A percentile compares a stretch with the other conserved stretches of the same genome.
Evolutionary conservation across 1,140 invertebrate genomes (phyloP).

Genomic region (Ceratoteleas bidentatus): DNA sequence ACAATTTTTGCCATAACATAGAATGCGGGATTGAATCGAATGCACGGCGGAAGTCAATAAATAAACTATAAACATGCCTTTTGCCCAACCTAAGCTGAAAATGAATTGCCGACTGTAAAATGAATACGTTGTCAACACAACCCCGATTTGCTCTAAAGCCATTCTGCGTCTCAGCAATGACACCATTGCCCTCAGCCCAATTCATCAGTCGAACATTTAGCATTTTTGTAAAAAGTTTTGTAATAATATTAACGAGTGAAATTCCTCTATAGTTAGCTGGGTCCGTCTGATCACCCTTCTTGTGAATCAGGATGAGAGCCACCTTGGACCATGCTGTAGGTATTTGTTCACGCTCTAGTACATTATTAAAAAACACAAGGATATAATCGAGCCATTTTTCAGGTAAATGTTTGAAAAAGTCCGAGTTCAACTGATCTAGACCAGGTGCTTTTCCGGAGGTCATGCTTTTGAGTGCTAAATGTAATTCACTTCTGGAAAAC

Average conservation of each 20-base stretch:
- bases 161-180: background rate
- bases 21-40: conserved; percentile 57
- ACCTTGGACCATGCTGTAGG: background rate
- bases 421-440: background rate
- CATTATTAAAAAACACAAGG: background rate
- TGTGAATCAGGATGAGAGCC: background rate
- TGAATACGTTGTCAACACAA: background rate
- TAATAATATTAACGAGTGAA: conserved; percentile 1
- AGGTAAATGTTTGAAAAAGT: background rate
- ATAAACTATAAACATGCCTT: conserved; percentile 10
- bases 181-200: background rate
- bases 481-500: background rate
- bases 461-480: background rate
- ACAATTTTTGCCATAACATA: conserved; percentile 57
- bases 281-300: background rate
- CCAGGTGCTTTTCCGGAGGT: background rate
- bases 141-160: background rate
- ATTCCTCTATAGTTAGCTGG: conserved; percentile 1
- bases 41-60: conserved; percentile 33
- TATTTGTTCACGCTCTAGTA: background rate
- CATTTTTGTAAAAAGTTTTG: conserved; percentile 6
- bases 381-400: background rate
- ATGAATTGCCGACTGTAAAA: conserved; percentile 1
- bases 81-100: background rate
- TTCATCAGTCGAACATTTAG: background rate